Base-by-base conservation (phyloP, 2,797 vertebrate species). In the Halcyon leucocephala region DNA sequence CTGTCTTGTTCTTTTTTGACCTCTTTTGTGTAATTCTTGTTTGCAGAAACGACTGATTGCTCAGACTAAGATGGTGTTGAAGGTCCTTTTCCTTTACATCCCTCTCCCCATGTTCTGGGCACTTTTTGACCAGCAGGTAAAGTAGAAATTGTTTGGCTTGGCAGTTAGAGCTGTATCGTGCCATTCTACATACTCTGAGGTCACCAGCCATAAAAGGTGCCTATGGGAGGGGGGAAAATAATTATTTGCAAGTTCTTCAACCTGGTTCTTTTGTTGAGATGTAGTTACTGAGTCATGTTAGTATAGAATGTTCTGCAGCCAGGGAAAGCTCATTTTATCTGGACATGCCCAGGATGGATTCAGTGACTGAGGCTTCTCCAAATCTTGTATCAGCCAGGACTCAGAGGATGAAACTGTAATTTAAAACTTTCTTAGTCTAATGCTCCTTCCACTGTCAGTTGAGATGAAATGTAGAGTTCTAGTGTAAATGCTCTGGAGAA, bases 31-130 rank as follows among this genome's bases (percentile, higher is more conserved):
- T 72, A 25, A 79, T 46, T 79, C 46, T 93, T 4, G 61, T 51
- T 93, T 71, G 10, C 91, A 99, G 99, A 99, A 99, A 98, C 98
- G 97, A 66, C 98, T 99, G 57, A 99, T 99, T 92, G 94, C 97
- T 80, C 99, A 99, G 91, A 98, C 98, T 60, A 99, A 99, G 98
- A 99, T 99, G 99, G 99, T 99, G 24, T 73, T 99, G 82, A 99
- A 93, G 92, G 99, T 99, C 52, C 96, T 99, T 66, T 99, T 99
- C 96, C 98, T 99, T 62, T 99, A 99, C 81, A 99, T 99, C 35
- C 99, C 99, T 7, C 98, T 99, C 7, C 99, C 99, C 2, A 99
- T 99, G 99, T 99, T 99, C 98, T 99, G 99, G 99, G 99, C 99
- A 0, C 96, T 99, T 48, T 99, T 99, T 97, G 99, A 99, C 97